Conservation (phyloP, 2,888 invertebrate genomes). For the Phengaris alcon region DNA sequence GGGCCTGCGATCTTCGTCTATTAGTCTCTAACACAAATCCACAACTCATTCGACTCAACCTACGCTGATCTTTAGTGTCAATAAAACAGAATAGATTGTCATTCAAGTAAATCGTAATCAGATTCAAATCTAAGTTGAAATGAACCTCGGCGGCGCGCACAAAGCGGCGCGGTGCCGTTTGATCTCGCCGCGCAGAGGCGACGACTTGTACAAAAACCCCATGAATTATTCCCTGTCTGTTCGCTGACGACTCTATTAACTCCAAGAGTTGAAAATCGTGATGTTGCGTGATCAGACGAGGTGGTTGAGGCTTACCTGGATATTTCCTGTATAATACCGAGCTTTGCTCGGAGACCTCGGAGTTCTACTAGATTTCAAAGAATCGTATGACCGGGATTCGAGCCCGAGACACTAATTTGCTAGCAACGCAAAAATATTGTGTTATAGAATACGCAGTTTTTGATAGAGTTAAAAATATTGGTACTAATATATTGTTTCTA, state of each 20-base stretch:
- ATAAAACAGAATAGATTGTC: conserved; percentile 10
- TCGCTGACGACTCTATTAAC: conserved; percentile 35
- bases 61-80: not conserved
- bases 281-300: too few relatives aligned
- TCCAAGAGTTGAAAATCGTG: too few relatives aligned
- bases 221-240: conserved; percentile 67
- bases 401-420: too few relatives aligned
- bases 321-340: too few relatives aligned
- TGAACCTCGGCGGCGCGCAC: conserved; percentile 47
- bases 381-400: too few relatives aligned
- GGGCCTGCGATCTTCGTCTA: not conserved
- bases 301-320: too few relatives aligned
- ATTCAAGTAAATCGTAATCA: conserved; percentile 31
- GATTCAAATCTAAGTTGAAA: conserved; percentile 47
- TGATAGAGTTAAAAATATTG: too few relatives aligned
- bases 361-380: too few relatives aligned
- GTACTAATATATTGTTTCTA: too few relatives aligned
- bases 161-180: conserved; percentile 37
- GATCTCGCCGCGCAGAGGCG: conserved; percentile 53
- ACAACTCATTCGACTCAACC: not conserved
- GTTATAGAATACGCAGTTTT: too few relatives aligned
- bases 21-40: not conserved
- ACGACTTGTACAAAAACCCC: conserved; percentile 74
- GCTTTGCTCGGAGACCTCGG: too few relatives aligned
- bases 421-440: too few relatives aligned